Percentiles rank a stretch among this genome's conserved stretches.
These are phyloP conservation scores for Cheilosia soror DNA, from an alignment of 2,888 invertebrate genomes.

Conservation along the genomic window DNA sequence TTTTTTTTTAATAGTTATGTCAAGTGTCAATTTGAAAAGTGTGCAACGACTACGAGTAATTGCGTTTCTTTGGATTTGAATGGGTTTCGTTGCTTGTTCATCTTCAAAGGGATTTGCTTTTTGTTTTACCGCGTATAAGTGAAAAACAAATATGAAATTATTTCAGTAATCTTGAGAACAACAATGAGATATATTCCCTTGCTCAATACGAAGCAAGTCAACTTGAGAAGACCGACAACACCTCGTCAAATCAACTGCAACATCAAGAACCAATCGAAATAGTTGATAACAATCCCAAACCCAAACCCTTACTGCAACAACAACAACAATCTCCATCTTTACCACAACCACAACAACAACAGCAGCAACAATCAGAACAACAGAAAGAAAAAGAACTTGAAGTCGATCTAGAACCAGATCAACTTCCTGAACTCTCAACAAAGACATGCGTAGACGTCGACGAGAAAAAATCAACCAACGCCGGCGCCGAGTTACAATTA, in stretches of 20 bases:
- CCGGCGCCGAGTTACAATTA: conserved; percentile 57
- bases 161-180: conserved; percentile 84
- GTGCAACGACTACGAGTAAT: conserved; percentile 50
- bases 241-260: conserved; percentile 57
- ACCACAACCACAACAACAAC: conserved; percentile 24
- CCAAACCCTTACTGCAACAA: conserved; percentile 45
- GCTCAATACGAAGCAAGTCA: conserved; percentile 83
- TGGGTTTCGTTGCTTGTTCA: conserved; percentile 50
- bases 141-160: conserved; percentile 73
- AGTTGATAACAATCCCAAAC: conserved; percentile 74
- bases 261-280: conserved; percentile 57
- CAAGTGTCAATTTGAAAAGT: conserved; percentile 71
- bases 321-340: conserved; percentile 16
- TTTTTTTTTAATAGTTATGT: conserved; percentile 31
- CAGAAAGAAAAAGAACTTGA: conserved; percentile 40
- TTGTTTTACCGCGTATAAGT: conserved; percentile 24
- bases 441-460: conserved; percentile 74
- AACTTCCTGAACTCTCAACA: conserved; percentile 54
- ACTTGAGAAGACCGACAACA: conserved; percentile 76
- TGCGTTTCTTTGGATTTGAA: conserved; percentile 64
- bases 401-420: conserved; percentile 45
- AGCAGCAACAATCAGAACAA: conserved; percentile 19
- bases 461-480: conserved; percentile 63
- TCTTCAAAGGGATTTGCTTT: conserved; percentile 42
- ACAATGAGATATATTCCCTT: conserved; percentile 84